Evolutionary conservation across 2,888 invertebrate species (phyloP).

Genomic region (Spilarctia lutea): DNA sequence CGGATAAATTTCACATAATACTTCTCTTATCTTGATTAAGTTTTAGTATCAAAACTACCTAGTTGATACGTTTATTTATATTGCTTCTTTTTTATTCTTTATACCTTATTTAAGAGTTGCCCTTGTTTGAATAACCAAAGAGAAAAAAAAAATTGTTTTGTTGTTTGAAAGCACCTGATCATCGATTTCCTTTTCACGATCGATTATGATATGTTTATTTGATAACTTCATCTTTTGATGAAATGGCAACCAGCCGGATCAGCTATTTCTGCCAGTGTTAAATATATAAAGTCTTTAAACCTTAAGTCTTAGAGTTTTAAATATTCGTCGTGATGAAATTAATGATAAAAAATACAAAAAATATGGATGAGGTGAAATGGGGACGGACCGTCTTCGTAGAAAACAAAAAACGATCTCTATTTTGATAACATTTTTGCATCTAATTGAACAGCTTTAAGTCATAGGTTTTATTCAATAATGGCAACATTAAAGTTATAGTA

Average conservation of each 20-base stretch:
- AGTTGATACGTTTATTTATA: not conserved
- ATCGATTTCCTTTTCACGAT: not conserved
- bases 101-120: not conserved
- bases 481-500: not conserved
- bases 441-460: not conserved
- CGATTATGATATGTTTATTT: not conserved
- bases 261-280: too few relatives aligned
- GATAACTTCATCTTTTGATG: too few relatives aligned
- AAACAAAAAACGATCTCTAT: not conserved
- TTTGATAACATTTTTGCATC: not conserved
- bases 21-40: conserved; percentile 37
- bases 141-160: not conserved
- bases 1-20: conserved; percentile 31
- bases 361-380: too few relatives aligned
- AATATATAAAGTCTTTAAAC: too few relatives aligned
- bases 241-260: too few relatives aligned
- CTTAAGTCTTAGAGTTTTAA: too few relatives aligned
- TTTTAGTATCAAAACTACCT: conserved; percentile 8
- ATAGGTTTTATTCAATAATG: not conserved
- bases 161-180: not conserved
- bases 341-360: too few relatives aligned
- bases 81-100: not conserved
- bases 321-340: too few relatives aligned
- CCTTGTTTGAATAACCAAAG: not conserved
- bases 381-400: too few relatives aligned